phyloP scores from a whole-genome alignment of 2,888 invertebrate species.

The Idaea biselata region DNA sequence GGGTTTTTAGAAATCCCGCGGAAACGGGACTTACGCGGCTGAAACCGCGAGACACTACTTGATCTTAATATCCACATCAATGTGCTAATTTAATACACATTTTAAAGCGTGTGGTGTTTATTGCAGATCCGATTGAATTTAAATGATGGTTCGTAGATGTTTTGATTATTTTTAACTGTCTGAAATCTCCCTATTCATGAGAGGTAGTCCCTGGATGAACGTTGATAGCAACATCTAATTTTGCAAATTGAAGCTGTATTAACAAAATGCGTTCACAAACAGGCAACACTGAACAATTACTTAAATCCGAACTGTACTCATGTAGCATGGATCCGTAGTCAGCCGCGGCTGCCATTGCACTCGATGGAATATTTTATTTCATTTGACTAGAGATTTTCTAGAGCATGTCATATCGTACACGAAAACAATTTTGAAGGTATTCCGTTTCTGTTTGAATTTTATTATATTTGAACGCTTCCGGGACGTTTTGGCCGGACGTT shows the following conservation, averaged over 20 bases:
- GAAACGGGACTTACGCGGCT: too few species aligned
- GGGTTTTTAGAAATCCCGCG: too few species aligned
- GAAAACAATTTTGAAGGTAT: slow-evolving; percentile 58
- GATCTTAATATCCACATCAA: slow-evolving; percentile 44
- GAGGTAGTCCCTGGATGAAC: slow-evolving; percentile 41
- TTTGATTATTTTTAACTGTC: slow-evolving; percentile 33
- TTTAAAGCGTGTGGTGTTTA: neutral
- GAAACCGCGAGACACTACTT: too few species aligned
- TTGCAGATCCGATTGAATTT: neutral
- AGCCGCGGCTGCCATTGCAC: slow-evolving; percentile 29
- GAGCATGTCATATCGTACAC: slow-evolving; percentile 52
- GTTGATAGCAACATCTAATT: slow-evolving; percentile 52
- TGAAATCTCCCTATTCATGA: slow-evolving; percentile 35
- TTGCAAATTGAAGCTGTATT: slow-evolving; percentile 59
- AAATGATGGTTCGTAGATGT: neutral
- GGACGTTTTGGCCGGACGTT: slow-evolving; percentile 45
- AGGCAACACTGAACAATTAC: slow-evolving; percentile 50
- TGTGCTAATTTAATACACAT: slow-evolving; percentile 1
- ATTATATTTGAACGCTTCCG: slow-evolving; percentile 58
- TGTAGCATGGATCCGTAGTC: slow-evolving; percentile 38
- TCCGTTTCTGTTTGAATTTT: slow-evolving; percentile 50
- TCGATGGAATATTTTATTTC: slow-evolving; percentile 64
- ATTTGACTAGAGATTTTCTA: slow-evolving; percentile 46
- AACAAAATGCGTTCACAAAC: slow-evolving; percentile 48
- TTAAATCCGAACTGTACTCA: slow-evolving; percentile 61